Conservation (phyloP, 2,797 vertebrate species). For the Semotilus atromaculatus region DNA sequence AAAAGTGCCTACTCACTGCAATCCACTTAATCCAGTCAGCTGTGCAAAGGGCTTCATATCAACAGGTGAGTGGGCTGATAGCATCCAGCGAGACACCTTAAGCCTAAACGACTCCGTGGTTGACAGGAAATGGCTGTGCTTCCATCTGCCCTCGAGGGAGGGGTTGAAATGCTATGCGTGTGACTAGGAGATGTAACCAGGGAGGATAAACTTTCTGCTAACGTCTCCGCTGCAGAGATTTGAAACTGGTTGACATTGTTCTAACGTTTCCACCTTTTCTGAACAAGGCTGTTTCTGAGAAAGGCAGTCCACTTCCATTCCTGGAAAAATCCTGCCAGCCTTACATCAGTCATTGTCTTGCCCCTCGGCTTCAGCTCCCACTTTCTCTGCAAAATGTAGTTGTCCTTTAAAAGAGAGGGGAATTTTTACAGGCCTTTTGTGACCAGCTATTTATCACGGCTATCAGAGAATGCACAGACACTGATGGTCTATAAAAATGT, state of each 20-base stretch:
- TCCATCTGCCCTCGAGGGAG: constrained; percentile 32
- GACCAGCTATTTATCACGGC: constrained; percentile 53
- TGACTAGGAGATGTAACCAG: constrained; percentile 5
- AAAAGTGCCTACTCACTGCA: constrained; percentile 63
- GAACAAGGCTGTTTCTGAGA: constrained; percentile 28
- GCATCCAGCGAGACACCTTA: constrained; percentile 61
- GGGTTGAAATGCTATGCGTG: neutral
- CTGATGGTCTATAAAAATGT: constrained; percentile 35
- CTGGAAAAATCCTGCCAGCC: constrained; percentile 33
- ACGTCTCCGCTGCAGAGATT: constrained; percentile 26
- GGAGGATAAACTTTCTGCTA: constrained; percentile 32
- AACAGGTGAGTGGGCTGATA: constrained; percentile 64
- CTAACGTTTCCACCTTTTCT: neutral
- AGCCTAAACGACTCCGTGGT: constrained; percentile 62
- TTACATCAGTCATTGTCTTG: constrained; percentile 2
- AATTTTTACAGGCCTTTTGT: constrained; percentile 50
- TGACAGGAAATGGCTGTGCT: constrained; percentile 58
- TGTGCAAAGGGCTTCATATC: constrained; percentile 59
- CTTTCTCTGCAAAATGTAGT: constrained; percentile 22
- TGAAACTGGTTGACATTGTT: constrained; percentile 24
- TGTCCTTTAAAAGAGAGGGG: constrained; percentile 42
- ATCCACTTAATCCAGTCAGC: constrained; percentile 70
- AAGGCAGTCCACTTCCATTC: constrained; percentile 31
- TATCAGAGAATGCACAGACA: constrained; percentile 54
- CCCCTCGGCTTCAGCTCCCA: neutral